phyloP scores from a whole-genome alignment of 2,797 vertebrate species.

The Babyrousa celebensis region DNA sequence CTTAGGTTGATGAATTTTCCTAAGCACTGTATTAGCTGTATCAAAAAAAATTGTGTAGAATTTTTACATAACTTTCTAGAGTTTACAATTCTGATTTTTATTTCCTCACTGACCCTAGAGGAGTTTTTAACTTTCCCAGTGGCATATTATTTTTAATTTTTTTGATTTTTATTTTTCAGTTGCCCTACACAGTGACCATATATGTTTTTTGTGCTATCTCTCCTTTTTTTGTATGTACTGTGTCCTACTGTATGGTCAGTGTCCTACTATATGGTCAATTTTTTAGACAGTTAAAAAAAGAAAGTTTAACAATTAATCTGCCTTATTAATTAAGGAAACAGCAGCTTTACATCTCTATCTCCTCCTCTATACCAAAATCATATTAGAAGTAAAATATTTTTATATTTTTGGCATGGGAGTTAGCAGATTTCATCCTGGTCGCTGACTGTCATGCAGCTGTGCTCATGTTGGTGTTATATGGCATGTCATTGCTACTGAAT shows the following conservation, averaged over 20 bases:
- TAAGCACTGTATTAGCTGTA: neutral
- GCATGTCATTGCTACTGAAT: neutral
- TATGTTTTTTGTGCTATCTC: neutral
- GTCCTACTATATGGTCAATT: neutral
- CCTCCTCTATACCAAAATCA: neutral
- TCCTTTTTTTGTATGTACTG: neutral
- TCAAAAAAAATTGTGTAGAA: constrained; percentile 28
- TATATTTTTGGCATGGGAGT: neutral
- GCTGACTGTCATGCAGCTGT: neutral
- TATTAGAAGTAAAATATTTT: neutral
- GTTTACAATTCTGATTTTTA: neutral
- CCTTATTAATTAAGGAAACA: neutral
- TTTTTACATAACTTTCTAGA: constrained; percentile 25
- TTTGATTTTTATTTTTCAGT: neutral
- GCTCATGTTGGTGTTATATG: neutral
- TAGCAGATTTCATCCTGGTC: neutral
- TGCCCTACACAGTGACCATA: neutral
- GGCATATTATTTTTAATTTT: neutral
- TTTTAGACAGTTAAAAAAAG: neutral
- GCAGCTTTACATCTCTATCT: neutral
- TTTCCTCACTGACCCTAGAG: neutral
- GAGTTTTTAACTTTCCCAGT: neutral
- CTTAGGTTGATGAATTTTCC: neutral
- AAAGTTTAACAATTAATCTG: neutral
- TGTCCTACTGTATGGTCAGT: neutral